Conservation (phyloP, 2,888 invertebrate genomes). For the Listrodromus nycthemerus region DNA sequence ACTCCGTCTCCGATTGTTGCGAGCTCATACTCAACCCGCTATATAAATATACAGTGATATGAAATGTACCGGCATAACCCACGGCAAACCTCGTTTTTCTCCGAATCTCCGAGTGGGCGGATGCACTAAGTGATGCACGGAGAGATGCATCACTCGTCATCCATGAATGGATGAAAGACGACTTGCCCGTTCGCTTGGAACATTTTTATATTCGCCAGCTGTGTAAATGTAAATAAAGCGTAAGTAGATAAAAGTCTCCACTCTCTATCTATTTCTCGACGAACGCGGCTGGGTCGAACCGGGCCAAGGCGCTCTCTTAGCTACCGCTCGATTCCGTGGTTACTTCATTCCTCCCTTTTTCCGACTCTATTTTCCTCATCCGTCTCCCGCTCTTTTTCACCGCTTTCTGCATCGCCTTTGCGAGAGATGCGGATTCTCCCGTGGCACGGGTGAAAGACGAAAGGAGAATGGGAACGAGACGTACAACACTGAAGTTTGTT, state of each 20-base stretch:
- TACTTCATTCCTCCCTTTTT: constrained; percentile 42
- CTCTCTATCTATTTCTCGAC: constrained; percentile 22
- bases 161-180: constrained; percentile 64
- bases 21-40: constrained; percentile 8
- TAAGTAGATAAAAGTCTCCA: constrained; percentile 69
- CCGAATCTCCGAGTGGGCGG: constrained; percentile 11
- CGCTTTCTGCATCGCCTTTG: constrained; percentile 43
- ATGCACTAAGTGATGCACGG: constrained; percentile 26
- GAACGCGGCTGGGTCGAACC: constrained; percentile 14
- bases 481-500: constrained; percentile 54
- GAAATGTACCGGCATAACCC: background rate
- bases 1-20: constrained; percentile 45
- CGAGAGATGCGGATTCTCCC: constrained; percentile 18
- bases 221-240: constrained; percentile 73
- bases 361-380: constrained; percentile 28
- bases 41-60: constrained; percentile 2
- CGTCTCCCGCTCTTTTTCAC: background rate
- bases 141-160: constrained; percentile 49
- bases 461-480: constrained; percentile 23
- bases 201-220: constrained; percentile 71
- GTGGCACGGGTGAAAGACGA: background rate
- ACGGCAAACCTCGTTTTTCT: background rate
- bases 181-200: constrained; percentile 51
- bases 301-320: constrained; percentile 22
- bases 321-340: constrained; percentile 45